These are phyloP conservation scores for Metopia argyrocephala DNA, from an alignment of 2,888 invertebrate genomes.

Conservation along the genomic window DNA sequence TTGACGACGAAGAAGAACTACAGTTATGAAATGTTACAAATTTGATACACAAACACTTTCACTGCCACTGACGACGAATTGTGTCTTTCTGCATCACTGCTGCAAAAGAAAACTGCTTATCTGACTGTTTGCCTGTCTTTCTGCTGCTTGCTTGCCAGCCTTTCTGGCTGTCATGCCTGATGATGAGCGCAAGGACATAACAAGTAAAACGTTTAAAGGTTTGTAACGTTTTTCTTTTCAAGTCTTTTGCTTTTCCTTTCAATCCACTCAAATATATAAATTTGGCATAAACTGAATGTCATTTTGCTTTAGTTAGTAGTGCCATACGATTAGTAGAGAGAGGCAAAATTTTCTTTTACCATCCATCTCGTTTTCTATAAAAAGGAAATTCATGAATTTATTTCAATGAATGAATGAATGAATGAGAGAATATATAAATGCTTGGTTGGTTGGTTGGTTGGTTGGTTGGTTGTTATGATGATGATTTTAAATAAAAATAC, in stretches of 20 bases:
- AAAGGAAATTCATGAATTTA: not conserved
- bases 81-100: not conserved
- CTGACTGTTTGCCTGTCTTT: no score
- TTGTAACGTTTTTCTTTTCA: not conserved
- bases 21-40: no score
- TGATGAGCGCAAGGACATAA: not conserved
- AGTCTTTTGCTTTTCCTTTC: no score
- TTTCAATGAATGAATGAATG: not conserved
- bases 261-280: not conserved
- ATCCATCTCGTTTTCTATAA: not conserved
- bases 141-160: no score
- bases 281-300: not conserved
- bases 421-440: not conserved
- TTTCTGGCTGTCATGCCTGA: not conserved
- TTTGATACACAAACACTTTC: not conserved
- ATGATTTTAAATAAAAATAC: slow-evolving; percentile 1
- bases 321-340: not conserved
- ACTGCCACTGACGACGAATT: not conserved
- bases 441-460: not conserved
- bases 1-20: no score
- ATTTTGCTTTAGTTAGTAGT: not conserved
- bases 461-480: not conserved
- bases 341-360: not conserved
- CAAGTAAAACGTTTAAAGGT: not conserved
- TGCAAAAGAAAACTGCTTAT: no score